Evolutionary conservation across 2,888 invertebrate genomes (phyloP).

Genomic region (Nowickia ferox): DNA sequence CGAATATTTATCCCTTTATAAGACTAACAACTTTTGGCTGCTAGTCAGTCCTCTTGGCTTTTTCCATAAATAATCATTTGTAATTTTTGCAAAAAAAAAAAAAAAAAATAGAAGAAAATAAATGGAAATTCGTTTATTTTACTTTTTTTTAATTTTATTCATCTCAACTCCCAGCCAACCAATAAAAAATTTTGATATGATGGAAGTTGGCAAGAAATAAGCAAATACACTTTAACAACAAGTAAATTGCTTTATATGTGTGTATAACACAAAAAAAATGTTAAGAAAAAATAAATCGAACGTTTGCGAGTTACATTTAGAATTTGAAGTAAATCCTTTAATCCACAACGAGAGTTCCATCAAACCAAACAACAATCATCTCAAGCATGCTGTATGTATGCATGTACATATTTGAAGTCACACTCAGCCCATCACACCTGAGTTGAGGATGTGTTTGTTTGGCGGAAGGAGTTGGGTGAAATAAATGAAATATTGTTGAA

Average conservation of each 20-base stretch:
- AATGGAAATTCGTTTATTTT: slow-evolving; percentile 57
- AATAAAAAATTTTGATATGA: slow-evolving; percentile 37
- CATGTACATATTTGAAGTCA: neutral
- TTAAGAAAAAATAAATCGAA: slow-evolving; percentile 32
- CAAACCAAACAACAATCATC: slow-evolving; percentile 51
- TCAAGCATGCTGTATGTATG: slow-evolving; percentile 18
- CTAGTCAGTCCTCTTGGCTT: slow-evolving; percentile 45
- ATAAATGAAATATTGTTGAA: slow-evolving; percentile 45
- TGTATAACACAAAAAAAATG: slow-evolving; percentile 11
- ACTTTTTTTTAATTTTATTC: neutral
- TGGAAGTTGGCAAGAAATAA: slow-evolving; percentile 61
- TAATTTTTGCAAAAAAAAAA: slow-evolving; percentile 51
- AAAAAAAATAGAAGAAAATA: slow-evolving; percentile 10
- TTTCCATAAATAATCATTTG: slow-evolving; percentile 65
- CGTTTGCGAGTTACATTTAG: slow-evolving; percentile 26
- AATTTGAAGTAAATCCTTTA: slow-evolving; percentile 62
- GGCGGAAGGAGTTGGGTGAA: neutral
- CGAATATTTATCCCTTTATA: neutral
- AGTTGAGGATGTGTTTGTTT: neutral
- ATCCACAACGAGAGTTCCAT: slow-evolving; percentile 33
- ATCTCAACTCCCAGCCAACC: slow-evolving; percentile 9
- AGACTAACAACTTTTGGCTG: slow-evolving; percentile 49
- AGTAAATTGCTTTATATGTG: slow-evolving; percentile 51
- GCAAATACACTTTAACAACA: slow-evolving; percentile 54
- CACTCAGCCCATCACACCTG: slow-evolving; percentile 7